Evolutionary conservation across 1,140 invertebrate species (phyloP).

Genomic region (Thereuonema tuberculata): DNA sequence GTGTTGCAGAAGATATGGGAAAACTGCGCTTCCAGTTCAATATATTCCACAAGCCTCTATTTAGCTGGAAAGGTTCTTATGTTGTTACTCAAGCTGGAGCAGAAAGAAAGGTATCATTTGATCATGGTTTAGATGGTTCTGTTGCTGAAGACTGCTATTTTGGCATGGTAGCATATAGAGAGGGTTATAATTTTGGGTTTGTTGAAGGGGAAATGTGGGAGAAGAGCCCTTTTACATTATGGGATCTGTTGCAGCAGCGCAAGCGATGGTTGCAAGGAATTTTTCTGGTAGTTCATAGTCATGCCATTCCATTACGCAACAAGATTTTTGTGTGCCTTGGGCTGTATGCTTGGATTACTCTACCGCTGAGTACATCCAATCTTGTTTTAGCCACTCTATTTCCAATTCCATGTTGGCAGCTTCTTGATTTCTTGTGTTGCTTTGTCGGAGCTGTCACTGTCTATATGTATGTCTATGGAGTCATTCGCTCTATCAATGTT

Average conservation of each 20-base stretch:
- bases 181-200: conserved; percentile 80
- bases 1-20: conserved; percentile 95
- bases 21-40: conserved; percentile 86
- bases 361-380: conserved; percentile 84
- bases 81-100: conserved; percentile 80
- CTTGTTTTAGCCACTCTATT: conserved; percentile 64
- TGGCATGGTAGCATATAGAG: conserved; percentile 76
- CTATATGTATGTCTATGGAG: conserved; percentile 93
- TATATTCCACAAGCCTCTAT: conserved; percentile 84
- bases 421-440: conserved; percentile 70
- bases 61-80: conserved; percentile 96
- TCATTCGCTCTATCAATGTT: conserved; percentile 83
- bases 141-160: conserved; percentile 97
- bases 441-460: conserved; percentile 82
- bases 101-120: conserved; percentile 80
- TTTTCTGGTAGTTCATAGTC: conserved; percentile 80
- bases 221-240: conserved; percentile 86
- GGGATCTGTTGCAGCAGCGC: conserved; percentile 89
- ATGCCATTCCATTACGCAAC: conserved; percentile 60
- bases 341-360: conserved; percentile 88
- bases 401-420: conserved; percentile 50
- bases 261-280: conserved; percentile 96
- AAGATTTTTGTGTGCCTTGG: conserved; percentile 76
- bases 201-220: conserved; percentile 97
- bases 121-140: conserved; percentile 87